These are phyloP conservation scores for Coturnix japonica DNA, from an alignment of 2,113 vertebrate species.

Conservation along the genomic window DNA sequence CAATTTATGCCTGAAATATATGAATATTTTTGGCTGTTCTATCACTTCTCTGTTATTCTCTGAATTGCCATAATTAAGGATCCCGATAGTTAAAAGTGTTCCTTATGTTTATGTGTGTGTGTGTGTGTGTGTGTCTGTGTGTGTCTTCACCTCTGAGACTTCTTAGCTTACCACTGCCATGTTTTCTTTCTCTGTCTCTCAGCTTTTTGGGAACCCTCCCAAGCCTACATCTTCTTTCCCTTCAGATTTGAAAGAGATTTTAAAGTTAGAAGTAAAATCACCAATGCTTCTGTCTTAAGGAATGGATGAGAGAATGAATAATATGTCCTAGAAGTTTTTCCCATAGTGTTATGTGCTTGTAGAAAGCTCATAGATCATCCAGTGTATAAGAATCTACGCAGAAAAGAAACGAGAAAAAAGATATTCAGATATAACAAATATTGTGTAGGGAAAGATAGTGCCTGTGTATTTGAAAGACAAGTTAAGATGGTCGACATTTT, in stretches of 20 bases:
- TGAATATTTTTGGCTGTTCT: neutral
- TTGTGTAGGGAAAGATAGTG: neutral
- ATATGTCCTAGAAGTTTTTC: neutral
- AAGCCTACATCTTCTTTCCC: neutral
- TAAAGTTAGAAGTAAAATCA: neutral
- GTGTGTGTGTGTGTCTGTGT: neutral
- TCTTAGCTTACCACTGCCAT: neutral
- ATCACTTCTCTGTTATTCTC: neutral
- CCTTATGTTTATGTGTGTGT: neutral
- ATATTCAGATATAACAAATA: neutral
- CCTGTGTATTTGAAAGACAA: neutral
- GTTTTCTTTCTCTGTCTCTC: neutral
- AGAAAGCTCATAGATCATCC: neutral
- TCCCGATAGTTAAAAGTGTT: neutral
- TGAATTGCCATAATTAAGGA: neutral
- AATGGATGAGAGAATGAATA: fast-evolving
- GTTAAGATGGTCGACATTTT: neutral
- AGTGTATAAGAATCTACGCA: neutral
- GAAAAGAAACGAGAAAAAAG: neutral
- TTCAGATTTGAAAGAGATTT: neutral
- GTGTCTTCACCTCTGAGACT: neutral
- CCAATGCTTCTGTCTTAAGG: neutral
- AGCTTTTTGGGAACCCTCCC: neutral
- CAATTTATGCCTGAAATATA: neutral
- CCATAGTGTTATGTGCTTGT: neutral